These are phyloP conservation scores for Panthera tigris DNA, from an alignment of 2,113 vertebrate species.

Conservation along the genomic window DNA sequence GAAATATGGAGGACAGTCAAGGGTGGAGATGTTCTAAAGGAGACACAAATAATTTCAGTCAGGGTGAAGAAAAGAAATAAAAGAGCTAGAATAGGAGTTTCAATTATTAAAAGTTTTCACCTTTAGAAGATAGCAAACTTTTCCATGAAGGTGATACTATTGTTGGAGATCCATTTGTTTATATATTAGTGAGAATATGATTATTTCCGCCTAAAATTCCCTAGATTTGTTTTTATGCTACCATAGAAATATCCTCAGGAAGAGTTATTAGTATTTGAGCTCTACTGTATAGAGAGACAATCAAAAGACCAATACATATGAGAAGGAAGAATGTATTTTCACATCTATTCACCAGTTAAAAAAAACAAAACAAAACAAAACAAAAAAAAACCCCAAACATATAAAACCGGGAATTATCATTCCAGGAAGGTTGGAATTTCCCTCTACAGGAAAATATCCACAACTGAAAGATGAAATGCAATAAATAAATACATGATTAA, in stretches of 20 bases:
- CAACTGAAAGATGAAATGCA: constrained; percentile 67
- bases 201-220: neutral
- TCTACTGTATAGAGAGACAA: neutral
- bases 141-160: neutral
- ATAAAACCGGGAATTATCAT: constrained; percentile 64
- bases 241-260: neutral
- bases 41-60: neutral
- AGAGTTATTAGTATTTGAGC: neutral
- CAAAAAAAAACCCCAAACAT: neutral
- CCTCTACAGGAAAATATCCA: constrained; percentile 68
- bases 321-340: neutral
- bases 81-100: neutral
- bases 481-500: constrained; percentile 72
- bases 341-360: neutral
- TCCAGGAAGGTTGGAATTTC: constrained; percentile 81
- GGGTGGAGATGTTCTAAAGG: no score
- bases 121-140: neutral
- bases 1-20: neutral
- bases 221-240: neutral
- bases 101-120: constrained; percentile 29
- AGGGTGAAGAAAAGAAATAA: neutral
- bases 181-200: neutral
- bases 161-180: neutral
- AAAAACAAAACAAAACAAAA: neutral
- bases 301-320: neutral